Conservation (phyloP, 2,113 vertebrate species). For the Etia nguti region DNA sequence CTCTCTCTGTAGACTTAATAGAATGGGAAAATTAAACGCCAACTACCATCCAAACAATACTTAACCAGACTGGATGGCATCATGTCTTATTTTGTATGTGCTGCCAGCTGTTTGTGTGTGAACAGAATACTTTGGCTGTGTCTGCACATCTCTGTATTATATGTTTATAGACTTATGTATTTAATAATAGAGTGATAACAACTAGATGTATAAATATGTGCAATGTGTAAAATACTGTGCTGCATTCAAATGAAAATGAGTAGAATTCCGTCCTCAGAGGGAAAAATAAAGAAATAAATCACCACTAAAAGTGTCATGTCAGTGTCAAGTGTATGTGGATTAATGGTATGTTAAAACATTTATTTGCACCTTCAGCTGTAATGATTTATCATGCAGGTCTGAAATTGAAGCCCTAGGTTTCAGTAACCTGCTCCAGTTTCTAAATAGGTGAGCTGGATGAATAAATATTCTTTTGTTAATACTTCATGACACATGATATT, state of each 20-base stretch:
- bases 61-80: constrained; percentile 21
- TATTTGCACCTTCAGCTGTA: neutral
- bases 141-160: neutral
- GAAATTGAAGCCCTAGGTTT: neutral
- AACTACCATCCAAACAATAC: constrained; percentile 27
- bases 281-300: neutral
- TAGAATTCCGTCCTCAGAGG: neutral
- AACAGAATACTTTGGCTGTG: neutral
- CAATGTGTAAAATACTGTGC: neutral
- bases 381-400: neutral
- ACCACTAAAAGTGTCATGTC: neutral
- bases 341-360: neutral
- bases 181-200: neutral
- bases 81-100: neutral
- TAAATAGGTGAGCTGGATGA: neutral
- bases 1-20: constrained; percentile 36
- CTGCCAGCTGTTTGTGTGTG: neutral
- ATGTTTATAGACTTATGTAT: neutral
- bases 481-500: neutral
- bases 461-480: neutral
- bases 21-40: constrained; percentile 34
- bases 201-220: neutral
- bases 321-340: neutral
- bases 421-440: neutral
- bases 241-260: neutral